Percentiles rank a stretch among this genome's conserved stretches.
phyloP scores from a whole-genome alignment of 2,888 invertebrate species.

The Tiliacea aurago region DNA sequence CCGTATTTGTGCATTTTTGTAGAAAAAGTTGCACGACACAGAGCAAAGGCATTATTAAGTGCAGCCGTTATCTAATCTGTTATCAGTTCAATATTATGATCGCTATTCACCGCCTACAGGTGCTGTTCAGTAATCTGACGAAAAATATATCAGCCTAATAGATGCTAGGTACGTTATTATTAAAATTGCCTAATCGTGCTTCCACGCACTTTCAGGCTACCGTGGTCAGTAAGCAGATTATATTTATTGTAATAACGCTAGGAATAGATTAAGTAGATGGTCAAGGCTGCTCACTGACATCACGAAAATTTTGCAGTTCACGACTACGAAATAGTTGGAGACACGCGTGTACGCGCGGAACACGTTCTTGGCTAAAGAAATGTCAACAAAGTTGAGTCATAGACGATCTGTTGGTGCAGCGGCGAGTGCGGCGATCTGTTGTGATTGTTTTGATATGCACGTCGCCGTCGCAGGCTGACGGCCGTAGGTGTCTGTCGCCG shows the following conservation, averaged over 20 bases:
- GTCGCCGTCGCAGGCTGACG: slow-evolving; percentile 41
- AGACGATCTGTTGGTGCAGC: slow-evolving; percentile 39
- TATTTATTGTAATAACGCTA: slow-evolving; percentile 68
- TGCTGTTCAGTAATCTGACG: slow-evolving; percentile 68
- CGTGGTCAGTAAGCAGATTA: slow-evolving; percentile 72
- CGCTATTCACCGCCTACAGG: slow-evolving; percentile 78
- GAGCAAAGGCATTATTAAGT: slow-evolving; percentile 79
- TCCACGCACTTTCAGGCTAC: slow-evolving; percentile 47
- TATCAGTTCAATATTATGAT: slow-evolving; percentile 87
- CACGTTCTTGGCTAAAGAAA: slow-evolving; percentile 56
- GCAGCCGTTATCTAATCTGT: slow-evolving; percentile 86
- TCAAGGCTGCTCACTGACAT: slow-evolving; percentile 84
- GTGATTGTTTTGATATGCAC: slow-evolving; percentile 81
- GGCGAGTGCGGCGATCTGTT: slow-evolving; percentile 53
- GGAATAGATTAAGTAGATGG: slow-evolving; percentile 76
- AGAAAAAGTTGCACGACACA: slow-evolving; percentile 42
- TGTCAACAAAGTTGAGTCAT: slow-evolving; percentile 63
- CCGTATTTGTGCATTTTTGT: slow-evolving; percentile 3
- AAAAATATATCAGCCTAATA: slow-evolving; percentile 60
- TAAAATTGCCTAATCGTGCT: slow-evolving; percentile 64
- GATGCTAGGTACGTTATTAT: slow-evolving; percentile 52
- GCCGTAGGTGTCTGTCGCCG: slow-evolving; percentile 55
- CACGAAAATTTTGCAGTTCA: slow-evolving; percentile 39
- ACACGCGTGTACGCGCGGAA: slow-evolving; percentile 31
- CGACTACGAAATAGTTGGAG: slow-evolving; percentile 14